Conservation (phyloP, 2,797 vertebrate genomes). For the Dryobates pubescens region DNA sequence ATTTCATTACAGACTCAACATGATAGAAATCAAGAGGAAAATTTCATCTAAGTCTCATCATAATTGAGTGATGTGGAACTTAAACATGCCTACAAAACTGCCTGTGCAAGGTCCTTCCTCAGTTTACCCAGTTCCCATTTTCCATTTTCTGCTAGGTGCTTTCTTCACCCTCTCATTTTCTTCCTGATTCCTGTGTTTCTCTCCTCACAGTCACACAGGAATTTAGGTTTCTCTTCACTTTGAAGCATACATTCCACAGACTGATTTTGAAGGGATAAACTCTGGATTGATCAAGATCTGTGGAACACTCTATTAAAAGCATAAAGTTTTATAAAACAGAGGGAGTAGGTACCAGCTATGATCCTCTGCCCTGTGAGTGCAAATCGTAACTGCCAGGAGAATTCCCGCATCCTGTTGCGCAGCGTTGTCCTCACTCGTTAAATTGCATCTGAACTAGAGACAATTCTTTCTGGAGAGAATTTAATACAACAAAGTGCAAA, state of each 20-base stretch:
- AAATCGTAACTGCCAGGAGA: not conserved
- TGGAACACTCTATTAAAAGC: not conserved
- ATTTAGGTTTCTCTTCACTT: not conserved
- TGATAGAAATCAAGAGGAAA: constrained; percentile 34
- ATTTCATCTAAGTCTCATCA: not conserved
- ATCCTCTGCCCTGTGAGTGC: not conserved
- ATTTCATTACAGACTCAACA: not conserved
- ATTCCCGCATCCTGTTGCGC: not conserved
- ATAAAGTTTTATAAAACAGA: not conserved
- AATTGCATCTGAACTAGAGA: constrained; percentile 6
- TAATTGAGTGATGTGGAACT: constrained; percentile 36
- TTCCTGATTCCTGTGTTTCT: not conserved
- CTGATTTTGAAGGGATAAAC: constrained; percentile 4
- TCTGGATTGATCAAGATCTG: not conserved
- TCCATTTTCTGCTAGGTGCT: not conserved
- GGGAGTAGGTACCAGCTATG: not conserved
- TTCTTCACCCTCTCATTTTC: constrained; percentile 21
- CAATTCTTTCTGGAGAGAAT: not conserved
- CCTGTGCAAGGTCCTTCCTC: constrained; percentile 11
- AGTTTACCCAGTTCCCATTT: not conserved
- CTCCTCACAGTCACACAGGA: not conserved
- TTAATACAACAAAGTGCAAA: constrained; percentile 10
- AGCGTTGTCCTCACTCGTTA: not conserved
- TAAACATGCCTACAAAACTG: constrained; percentile 1
- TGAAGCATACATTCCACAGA: constrained; percentile 5